Percentiles rank a stretch among this genome's conserved stretches.
phyloP scores from a whole-genome alignment of 2,888 invertebrate genomes.

The Agrotis clavis region DNA sequence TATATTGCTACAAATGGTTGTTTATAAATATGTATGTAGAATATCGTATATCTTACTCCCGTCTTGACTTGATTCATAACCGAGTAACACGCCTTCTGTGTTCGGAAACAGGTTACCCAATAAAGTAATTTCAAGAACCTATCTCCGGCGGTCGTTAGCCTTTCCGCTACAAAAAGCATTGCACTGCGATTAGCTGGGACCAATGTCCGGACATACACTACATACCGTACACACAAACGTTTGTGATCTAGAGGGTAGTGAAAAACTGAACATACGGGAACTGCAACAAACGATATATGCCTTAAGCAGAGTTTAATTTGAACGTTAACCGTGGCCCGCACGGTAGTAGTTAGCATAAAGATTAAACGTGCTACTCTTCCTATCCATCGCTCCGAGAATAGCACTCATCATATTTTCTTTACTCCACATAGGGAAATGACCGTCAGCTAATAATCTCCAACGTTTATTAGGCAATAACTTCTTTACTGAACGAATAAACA shows the following conservation, averaged over 20 bases:
- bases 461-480: constrained; percentile 71
- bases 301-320: constrained; percentile 21
- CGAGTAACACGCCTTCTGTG: constrained; percentile 82
- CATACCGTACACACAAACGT: constrained; percentile 36
- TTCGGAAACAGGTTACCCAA: constrained; percentile 87
- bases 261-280: constrained; percentile 21
- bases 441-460: constrained; percentile 61
- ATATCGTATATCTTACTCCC: constrained; percentile 74
- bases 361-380: constrained; percentile 24
- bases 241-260: constrained; percentile 46
- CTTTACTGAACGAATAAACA: constrained; percentile 68
- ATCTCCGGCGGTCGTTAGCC: constrained; percentile 85
- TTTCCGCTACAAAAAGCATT: constrained; percentile 84
- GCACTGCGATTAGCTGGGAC: constrained; percentile 78
- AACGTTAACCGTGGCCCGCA: constrained; percentile 18
- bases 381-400: constrained; percentile 21
- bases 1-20: constrained; percentile 62
- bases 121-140: constrained; percentile 88
- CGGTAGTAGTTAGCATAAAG: constrained; percentile 11
- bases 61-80: constrained; percentile 81
- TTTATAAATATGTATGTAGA: constrained; percentile 70
- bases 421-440: constrained; percentile 52
- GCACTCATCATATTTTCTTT: constrained; percentile 48
- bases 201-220: constrained; percentile 73
- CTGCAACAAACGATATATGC: constrained; percentile 32